Evolutionary conservation across 2,113 vertebrate genomes (phyloP), one percentile per base, ranked within the genome.

Genomic region (Rhodinocichla rosea): DNA sequence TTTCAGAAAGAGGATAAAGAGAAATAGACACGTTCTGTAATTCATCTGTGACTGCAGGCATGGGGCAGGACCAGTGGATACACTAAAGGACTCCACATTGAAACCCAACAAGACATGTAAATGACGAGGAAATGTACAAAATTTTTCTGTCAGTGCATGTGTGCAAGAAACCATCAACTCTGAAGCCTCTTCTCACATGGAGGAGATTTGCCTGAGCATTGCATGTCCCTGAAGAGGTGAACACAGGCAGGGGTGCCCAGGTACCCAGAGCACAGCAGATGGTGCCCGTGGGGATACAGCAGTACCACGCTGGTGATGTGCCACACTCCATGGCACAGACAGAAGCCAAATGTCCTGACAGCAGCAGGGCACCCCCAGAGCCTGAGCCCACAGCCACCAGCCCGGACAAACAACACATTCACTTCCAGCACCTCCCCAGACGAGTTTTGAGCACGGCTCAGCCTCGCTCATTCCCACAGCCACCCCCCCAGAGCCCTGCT

Each of bases 281-380:
- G 3, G 4, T 0, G 5, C 8, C 44, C 0, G 0, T 0, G 7
- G 45, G 35, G 16, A 39, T 1, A 7, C 7, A 23, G 37, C 32
- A 44, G 39, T 3, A 11, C 32, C 28, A 11, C 8, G n/a, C n/a
- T n/a, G 11, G 68, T 0, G 6, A 4, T 14, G 35, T 2, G 39
- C 57, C 52, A 39, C 2, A 0, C 11, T 1, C 18, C 70, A 15
- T 0, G 0, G 37, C 39, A 42, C 68, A 19, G 14, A 10, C 6
- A 17, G 32, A 11, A 81, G 32, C 26, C 35, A 5, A 27, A 9
- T 0, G 1, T 2, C 39, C 26, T 32, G 10, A 15, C 8, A 45
- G 65, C 40, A 39, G 37, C 27, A 37, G 23, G 16, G 20, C 40
- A 7, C 18, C 12, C 12, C 4, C 59, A 45, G 28, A 19, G 7